Evolutionary conservation across 1,140 invertebrate genomes (phyloP).

Genomic region (Chionoecetes opilio): DNA sequence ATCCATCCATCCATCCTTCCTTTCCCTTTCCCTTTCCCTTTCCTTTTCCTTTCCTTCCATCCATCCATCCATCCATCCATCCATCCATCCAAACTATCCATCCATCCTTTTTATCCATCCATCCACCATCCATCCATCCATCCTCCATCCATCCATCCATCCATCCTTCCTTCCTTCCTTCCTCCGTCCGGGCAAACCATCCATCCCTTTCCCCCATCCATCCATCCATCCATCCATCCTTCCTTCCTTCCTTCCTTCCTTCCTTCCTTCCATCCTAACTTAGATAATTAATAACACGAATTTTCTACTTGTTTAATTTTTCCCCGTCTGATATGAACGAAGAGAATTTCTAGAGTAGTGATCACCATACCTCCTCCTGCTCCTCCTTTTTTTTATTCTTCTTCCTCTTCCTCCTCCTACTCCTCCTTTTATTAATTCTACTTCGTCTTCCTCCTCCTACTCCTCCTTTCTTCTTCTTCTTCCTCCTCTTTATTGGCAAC

Average conservation of each 20-base stretch:
- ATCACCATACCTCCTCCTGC: not conserved
- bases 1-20: too few relatives aligned
- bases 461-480: not conserved
- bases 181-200: too few relatives aligned
- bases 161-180: too few relatives aligned
- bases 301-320: not conserved
- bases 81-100: too few relatives aligned
- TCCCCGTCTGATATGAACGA: not conserved
- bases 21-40: not conserved
- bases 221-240: too few relatives aligned
- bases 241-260: conserved; percentile 12
- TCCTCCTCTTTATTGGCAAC: not conserved
- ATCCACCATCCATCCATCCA: too few relatives aligned
- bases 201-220: too few relatives aligned
- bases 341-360: not conserved
- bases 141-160: too few relatives aligned
- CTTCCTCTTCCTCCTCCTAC: not conserved
- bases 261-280: not conserved
- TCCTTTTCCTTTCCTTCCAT: not conserved
- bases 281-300: not conserved
- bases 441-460: not conserved
- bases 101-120: too few relatives aligned
- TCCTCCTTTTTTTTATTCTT: not conserved
- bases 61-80: too few relatives aligned
- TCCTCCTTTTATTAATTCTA: not conserved